Conservation (phyloP, 2,113 vertebrate species). For the Oenanthe melanoleuca region DNA sequence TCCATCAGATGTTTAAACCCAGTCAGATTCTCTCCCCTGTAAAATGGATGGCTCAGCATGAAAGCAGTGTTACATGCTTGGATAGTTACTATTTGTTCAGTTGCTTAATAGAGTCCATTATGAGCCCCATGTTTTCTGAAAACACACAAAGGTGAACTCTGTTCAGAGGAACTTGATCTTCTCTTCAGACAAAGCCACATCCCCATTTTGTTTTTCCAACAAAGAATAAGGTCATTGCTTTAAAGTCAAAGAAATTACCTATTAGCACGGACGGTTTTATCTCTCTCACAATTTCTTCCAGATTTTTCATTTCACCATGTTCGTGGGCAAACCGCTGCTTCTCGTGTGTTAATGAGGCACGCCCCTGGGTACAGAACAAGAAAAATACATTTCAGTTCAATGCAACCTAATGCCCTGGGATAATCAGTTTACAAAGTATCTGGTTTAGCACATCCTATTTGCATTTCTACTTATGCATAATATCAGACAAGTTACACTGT, state of each 20-base stretch:
- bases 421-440: not conserved
- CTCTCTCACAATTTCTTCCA: constrained; percentile 85
- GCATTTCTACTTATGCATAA: not conserved
- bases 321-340: constrained; percentile 90
- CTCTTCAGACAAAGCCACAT: constrained; percentile 4
- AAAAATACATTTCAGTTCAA: not conserved
- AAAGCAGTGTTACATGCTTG: not conserved
- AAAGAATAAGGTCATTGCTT: constrained; percentile 12
- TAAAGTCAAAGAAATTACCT: constrained; percentile 76
- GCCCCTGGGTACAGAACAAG: constrained; percentile 75
- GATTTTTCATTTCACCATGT: constrained; percentile 85
- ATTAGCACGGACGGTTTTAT: constrained; percentile 93
- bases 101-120: constrained; percentile 30
- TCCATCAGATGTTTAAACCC: not conserved
- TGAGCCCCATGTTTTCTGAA: constrained; percentile 12
- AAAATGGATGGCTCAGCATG: not conserved
- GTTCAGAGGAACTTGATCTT: constrained; percentile 31
- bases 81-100: not conserved
- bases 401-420: not conserved
- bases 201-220: not conserved
- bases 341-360: constrained; percentile 87
- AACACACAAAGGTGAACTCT: constrained; percentile 41
- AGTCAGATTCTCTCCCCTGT: not conserved
- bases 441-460: not conserved
- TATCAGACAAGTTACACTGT: not conserved